Conservation (phyloP, 2,113 vertebrate species). For the Grallaria varia region DNA sequence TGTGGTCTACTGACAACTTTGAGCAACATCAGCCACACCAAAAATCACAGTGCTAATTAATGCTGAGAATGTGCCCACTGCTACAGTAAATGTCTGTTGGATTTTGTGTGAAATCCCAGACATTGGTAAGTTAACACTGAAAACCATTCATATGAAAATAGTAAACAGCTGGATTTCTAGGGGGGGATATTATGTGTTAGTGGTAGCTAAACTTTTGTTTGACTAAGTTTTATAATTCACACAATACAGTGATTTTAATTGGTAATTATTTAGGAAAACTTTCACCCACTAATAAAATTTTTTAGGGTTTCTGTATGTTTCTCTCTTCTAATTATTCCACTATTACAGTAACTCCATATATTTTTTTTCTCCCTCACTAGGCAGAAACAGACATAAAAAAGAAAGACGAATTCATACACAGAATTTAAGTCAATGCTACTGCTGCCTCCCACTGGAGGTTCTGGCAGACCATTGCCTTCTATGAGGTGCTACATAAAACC, state of each 20-base stretch:
- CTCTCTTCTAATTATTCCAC: neutral
- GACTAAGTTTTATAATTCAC: neutral
- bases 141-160: neutral
- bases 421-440: neutral
- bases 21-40: neutral
- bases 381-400: neutral
- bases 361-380: neutral
- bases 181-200: neutral
- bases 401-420: neutral
- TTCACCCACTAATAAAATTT: neutral
- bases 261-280: neutral
- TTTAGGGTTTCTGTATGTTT: neutral
- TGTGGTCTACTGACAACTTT: neutral
- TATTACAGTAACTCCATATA: neutral
- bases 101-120: neutral
- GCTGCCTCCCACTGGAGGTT: neutral
- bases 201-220: neutral
- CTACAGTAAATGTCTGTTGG: neutral
- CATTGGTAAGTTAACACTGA: neutral
- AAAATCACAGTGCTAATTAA: neutral
- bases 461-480: neutral
- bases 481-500: neutral
- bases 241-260: neutral
- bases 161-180: neutral
- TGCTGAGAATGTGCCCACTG: neutral